Conservation (phyloP, 2,888 invertebrate genomes). For the Mimumesa dahlbomi region DNA sequence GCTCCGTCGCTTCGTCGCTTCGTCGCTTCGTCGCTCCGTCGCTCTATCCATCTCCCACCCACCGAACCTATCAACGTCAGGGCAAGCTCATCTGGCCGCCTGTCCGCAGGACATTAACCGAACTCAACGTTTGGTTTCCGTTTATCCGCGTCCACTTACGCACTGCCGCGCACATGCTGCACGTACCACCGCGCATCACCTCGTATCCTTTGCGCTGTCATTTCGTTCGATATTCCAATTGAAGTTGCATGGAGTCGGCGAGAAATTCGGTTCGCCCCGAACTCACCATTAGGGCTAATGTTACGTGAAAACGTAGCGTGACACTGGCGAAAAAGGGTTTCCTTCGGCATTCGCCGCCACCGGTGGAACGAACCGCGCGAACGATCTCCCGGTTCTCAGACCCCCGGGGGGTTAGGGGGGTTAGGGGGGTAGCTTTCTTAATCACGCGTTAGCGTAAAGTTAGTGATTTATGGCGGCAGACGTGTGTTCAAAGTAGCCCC, state of each 20-base stretch:
- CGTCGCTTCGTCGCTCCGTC: constrained; percentile 14
- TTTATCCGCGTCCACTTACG: constrained; percentile 60
- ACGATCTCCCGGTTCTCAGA: too few species aligned
- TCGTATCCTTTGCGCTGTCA: constrained; percentile 46
- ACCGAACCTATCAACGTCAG: constrained; percentile 76
- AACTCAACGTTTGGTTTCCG: constrained; percentile 74
- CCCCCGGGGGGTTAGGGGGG: too few species aligned
- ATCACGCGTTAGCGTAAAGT: too few species aligned
- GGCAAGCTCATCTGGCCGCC: constrained; percentile 75
- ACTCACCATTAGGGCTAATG: not conserved
- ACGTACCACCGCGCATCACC: constrained; percentile 37
- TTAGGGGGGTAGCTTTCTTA: too few species aligned
- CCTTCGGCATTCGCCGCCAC: too few species aligned
- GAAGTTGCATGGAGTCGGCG: constrained; percentile 20
- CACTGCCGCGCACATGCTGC: constrained; percentile 42
- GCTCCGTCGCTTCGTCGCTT: constrained; percentile 4
- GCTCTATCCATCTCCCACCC: constrained; percentile 51
- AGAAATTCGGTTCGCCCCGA: constrained; percentile 2
- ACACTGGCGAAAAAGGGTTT: not conserved
- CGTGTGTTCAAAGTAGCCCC: too few species aligned
- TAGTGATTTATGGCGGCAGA: too few species aligned
- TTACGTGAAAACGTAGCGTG: not conserved
- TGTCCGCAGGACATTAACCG: constrained; percentile 75
- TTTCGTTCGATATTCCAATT: constrained; percentile 50
- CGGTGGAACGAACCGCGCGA: too few species aligned